phyloP scores from a whole-genome alignment of 2,888 invertebrate species.

The Tineola bisselliella region DNA sequence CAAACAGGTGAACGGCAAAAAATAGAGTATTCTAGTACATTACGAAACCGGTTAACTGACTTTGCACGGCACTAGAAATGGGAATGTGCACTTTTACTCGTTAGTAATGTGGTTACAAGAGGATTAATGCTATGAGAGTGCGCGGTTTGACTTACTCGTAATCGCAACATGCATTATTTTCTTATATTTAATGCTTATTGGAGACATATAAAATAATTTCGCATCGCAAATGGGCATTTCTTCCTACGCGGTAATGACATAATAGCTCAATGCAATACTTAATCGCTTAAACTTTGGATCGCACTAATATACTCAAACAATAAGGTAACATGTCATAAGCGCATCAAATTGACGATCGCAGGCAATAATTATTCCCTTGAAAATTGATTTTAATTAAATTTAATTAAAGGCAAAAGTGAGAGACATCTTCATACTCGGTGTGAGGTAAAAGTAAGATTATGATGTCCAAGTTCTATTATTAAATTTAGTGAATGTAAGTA shows the following conservation, averaged over 20 bases:
- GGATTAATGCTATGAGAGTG: slow-evolving; percentile 1
- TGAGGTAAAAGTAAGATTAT: neutral
- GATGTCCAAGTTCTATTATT: neutral
- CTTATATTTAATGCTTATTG: neutral
- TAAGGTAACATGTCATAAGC: neutral
- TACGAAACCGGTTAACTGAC: slow-evolving; percentile 45
- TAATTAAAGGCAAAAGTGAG: neutral
- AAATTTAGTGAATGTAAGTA: neutral
- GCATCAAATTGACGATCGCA: neutral
- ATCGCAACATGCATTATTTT: neutral
- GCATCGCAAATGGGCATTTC: too few species aligned
- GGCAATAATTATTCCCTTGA: neutral
- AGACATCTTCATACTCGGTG: neutral
- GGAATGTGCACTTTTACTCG: slow-evolving; percentile 59
- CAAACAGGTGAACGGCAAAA: slow-evolving; percentile 59
- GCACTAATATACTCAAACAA: neutral
- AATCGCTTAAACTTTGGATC: too few species aligned
- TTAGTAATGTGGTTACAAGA: slow-evolving; percentile 44
- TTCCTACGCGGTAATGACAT: too few species aligned
- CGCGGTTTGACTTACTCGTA: neutral
- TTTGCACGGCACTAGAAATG: slow-evolving; percentile 35
- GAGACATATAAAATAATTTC: too few species aligned
- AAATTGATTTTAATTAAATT: neutral
- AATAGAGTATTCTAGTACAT: slow-evolving; percentile 47
- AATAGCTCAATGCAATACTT: too few species aligned